Evolutionary conservation across 1,140 invertebrate species (phyloP).

Genomic region (Drosophila busckii): DNA sequence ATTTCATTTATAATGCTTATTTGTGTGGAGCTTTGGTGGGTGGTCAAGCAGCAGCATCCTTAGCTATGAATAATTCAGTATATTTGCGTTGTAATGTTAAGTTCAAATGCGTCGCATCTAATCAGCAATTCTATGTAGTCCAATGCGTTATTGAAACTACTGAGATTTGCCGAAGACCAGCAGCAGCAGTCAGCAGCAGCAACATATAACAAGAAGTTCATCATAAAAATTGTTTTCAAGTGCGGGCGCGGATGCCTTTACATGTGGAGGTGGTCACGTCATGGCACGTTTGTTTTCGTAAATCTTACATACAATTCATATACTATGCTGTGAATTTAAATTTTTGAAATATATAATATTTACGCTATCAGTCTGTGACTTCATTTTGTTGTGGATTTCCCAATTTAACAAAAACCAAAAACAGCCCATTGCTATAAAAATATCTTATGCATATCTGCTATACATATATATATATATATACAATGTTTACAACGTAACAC

Average conservation of each 20-base stretch:
- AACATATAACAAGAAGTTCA: conserved; percentile 3
- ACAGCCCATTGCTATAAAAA: no score
- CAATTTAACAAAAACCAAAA: conserved; percentile 28
- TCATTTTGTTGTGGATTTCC: conserved; percentile 27
- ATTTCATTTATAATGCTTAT: conserved; percentile 4
- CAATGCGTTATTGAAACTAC: conserved; percentile 77
- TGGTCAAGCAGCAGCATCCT: no score
- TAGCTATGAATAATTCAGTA: no score
- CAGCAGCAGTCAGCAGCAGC: no score
- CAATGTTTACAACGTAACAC: conserved; percentile 19
- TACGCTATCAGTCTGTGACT: conserved; percentile 13
- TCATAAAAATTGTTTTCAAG: conserved; percentile 68
- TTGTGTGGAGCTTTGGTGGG: conserved; percentile 53
- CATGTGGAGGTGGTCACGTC: conserved; percentile 11
- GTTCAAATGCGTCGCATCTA: conserved; percentile 44
- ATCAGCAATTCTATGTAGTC: conserved; percentile 74
- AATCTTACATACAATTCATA: no score
- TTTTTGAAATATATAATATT: neutral
- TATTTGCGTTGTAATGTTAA: conserved; percentile 59
- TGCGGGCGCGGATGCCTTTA: conserved; percentile 21
- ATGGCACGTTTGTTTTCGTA: conserved; percentile 16
- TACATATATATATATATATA: conserved; percentile 29
- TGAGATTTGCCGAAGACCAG: no score
- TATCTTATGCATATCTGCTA: conserved; percentile 34
- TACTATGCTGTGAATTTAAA: no score